phyloP scores from a whole-genome alignment of 2,888 invertebrate species.

The Pseudoips prasinana region DNA sequence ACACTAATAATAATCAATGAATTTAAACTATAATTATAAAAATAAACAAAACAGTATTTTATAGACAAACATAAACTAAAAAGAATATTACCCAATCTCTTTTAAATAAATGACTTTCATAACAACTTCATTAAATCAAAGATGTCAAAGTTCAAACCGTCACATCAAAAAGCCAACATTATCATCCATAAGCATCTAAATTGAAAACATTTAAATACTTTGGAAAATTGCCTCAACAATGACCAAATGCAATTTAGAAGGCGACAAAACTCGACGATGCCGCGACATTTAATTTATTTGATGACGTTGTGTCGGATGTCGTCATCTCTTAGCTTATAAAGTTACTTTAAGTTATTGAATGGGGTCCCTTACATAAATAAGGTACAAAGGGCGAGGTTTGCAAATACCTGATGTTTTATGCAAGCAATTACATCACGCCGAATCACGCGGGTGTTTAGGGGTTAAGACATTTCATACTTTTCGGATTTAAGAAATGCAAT shows the following conservation, averaged over 20 bases:
- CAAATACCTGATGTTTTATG: constrained; percentile 32
- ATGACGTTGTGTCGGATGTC: constrained; percentile 8
- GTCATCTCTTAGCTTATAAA: constrained; percentile 16
- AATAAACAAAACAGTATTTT: too few relatives aligned
- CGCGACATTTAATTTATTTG: constrained; percentile 17
- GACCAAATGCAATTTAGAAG: constrained; percentile 22
- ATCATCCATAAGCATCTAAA: constrained; percentile 30
- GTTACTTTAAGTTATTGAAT: constrained; percentile 40
- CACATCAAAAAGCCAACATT: constrained; percentile 17
- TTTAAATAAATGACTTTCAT: constrained; percentile 10
- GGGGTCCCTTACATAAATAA: constrained; percentile 37
- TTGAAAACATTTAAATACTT: constrained; percentile 25
- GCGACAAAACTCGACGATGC: constrained; percentile 20
- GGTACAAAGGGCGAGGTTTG: constrained; percentile 26
- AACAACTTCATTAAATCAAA: constrained; percentile 9
- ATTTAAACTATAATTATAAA: too few relatives aligned
- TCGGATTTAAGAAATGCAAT: too few relatives aligned
- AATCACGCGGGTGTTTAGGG: too few relatives aligned
- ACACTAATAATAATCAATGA: too few relatives aligned
- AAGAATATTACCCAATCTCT: constrained; percentile 1
- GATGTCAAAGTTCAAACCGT: constrained; percentile 14
- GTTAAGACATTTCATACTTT: constrained; percentile 1
- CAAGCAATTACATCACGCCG: constrained; percentile 15
- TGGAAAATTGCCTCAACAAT: constrained; percentile 19
- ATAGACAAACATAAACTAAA: too few relatives aligned